Base-by-base conservation (phyloP, 2,888 invertebrate genomes). In the Phania funesta region DNA sequence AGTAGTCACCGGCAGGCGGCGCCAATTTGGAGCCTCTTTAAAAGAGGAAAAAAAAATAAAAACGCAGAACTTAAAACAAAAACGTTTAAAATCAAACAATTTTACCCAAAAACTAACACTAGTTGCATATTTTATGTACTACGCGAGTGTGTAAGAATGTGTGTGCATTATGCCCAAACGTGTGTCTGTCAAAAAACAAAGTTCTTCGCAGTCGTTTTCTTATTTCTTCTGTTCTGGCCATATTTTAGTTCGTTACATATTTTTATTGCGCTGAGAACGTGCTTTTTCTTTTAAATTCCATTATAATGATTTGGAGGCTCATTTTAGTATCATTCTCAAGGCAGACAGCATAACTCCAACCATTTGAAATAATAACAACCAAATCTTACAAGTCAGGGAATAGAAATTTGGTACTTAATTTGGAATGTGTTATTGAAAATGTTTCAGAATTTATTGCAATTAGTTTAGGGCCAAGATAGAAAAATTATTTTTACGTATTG, bases 1-100 rank as follows among this genome's bases (percentile, higher is more conserved):
- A 80, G 68, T 67, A 70, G 78, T 71, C 65, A 84, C 54, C 70
- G 82, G 48, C 84, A 84, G 80, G 78, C 83, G 84, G 83, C 84
- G 84, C 84, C 84, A 83, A 83, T 68, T 80, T 83, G 84, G 80
- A 83, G 83, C 84, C 77, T 60, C 60, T 73, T 76, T 62, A 24
- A 20, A 8, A 41, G 20, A 24, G 26, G 58, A 29, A 24, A 24
- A 35, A 29, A 11, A 32, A 52, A 58, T 2, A 18, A 16, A 29
- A 56, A 29, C 16, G 3, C 24, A 38, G 41, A 67, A 65, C 24
- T 50, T 56, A 1, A 41, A 74, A 64, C 52, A 11, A 73, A 65
- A 73, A 62, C 73, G 41, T 73, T 62, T 52, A 60, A 62, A 68
- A 52, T 74, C 74, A 54, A 64, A 74, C 32, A 74, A 54, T 64